A percentile compares a stretch with the other conserved stretches of the same genome.
phyloP scores from a whole-genome alignment of 2,888 invertebrate species.

The Synanthedon myopaeformis region DNA sequence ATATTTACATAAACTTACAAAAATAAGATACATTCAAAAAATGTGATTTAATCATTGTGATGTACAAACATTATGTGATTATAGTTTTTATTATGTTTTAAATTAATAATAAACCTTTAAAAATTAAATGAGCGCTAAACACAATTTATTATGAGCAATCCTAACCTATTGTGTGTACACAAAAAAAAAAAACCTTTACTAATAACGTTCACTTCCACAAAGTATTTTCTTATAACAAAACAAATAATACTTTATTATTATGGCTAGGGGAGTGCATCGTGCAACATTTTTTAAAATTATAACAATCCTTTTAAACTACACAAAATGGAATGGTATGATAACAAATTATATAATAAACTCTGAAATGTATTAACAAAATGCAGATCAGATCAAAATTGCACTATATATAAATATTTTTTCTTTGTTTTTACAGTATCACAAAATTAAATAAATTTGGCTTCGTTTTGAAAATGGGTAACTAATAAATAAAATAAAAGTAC shows the following conservation, averaged over 20 bases:
- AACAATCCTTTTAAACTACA: constrained; percentile 8
- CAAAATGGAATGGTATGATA: constrained; percentile 47
- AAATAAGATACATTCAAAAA: not conserved
- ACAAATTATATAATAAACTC: constrained; percentile 34
- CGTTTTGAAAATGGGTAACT: constrained; percentile 41
- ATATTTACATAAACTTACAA: constrained; percentile 3
- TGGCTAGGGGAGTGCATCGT: constrained; percentile 17
- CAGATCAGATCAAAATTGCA: constrained; percentile 52
- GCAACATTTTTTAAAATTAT: constrained; percentile 1
- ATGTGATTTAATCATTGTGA: not conserved
- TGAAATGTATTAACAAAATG: constrained; percentile 43
- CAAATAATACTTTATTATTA: constrained; percentile 14
- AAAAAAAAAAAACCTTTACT: no score
- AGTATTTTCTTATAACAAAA: not conserved
- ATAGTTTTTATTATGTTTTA: no score
- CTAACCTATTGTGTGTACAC: no score
- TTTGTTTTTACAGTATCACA: constrained; percentile 50
- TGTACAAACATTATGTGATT: no score
- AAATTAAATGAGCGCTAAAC: no score
- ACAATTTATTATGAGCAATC: no score
- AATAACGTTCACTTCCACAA: no score
- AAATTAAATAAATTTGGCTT: constrained; percentile 57
- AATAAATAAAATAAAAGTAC: constrained; percentile 25
- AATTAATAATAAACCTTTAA: no score
- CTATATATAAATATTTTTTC: constrained; percentile 26